Evolutionary conservation across 2,888 invertebrate species (phyloP).

Genomic region (Apamea monoglypha): DNA sequence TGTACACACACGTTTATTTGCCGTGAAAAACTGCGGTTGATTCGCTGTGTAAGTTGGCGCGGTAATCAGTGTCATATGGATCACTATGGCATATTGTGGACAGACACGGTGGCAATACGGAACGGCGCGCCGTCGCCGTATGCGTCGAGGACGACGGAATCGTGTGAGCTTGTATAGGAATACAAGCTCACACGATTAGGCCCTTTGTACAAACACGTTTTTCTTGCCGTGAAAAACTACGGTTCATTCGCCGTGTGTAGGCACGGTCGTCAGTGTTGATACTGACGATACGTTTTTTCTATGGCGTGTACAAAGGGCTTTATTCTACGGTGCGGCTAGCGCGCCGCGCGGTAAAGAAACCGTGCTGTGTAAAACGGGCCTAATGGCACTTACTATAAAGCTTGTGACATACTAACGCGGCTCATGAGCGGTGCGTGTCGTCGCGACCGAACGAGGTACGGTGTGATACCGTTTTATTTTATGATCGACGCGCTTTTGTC

Average conservation of each 20-base stretch:
- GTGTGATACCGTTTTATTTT: slow-evolving; percentile 8
- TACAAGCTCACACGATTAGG: background rate
- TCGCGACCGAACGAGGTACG: background rate
- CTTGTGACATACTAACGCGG: background rate
- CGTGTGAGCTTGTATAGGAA: too few relatives aligned
- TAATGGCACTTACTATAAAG: slow-evolving; percentile 2
- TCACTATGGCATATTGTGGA: background rate
- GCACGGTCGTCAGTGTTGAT: too few relatives aligned
- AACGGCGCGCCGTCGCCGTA: too few relatives aligned
- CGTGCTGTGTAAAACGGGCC: background rate
- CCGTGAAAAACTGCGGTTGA: too few relatives aligned
- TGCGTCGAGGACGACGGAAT: too few relatives aligned
- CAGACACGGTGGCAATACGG: too few relatives aligned
- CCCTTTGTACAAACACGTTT: too few relatives aligned
- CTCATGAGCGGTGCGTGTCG: background rate
- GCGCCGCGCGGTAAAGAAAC: too few relatives aligned
- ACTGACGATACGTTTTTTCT: background rate
- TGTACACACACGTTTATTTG: background rate
- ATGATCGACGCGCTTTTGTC: background rate
- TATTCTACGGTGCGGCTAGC: background rate
- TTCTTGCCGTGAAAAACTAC: too few relatives aligned
- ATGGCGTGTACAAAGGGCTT: background rate
- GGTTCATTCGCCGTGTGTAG: too few relatives aligned
- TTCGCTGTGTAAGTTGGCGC: too few relatives aligned
- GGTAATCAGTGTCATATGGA: background rate